Base-by-base conservation (phyloP, 2,797 vertebrate genomes). In the Xenops minutus region DNA sequence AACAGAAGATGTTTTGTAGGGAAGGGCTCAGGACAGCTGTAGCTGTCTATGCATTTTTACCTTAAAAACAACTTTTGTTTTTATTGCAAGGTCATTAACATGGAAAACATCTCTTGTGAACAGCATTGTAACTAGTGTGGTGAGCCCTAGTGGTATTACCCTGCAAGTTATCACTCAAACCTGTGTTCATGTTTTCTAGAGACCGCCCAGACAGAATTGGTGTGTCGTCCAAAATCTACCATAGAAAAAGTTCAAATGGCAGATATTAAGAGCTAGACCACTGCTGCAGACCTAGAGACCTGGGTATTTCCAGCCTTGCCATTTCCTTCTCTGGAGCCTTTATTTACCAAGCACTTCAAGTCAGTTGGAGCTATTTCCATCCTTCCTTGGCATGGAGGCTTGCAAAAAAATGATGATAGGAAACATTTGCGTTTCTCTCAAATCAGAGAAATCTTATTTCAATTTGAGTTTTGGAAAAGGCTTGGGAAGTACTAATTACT, bases 391-490 rank as follows among this genome's bases (percentile, higher is more conserved):
- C 89, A 86, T 1, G 63, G 36, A 52, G 29, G 18, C 14, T 80
- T 91, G 36, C 18, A 88, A 91, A 74, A 14, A 83, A 85, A 94
- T 46, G 7, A 71, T 0, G 1, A 43, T 20, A 66, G 73, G 37
- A 93, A 88, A 58, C 41, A 37, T 32, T 85, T 1, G 0, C 36
- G 37, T 76, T 90, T 92, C 80, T 93, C 88, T 86, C 59, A 88
- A 66, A 86, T 84, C 76, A 73, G 55, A 79, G 66, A 84, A 94
- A 76, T 3, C 27, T 89, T 91, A 84, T 63, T 93, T 93, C 66
- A 88, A 69, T 89, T 59, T 59, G 39, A 86, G 54, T 86, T 90
- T 86, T 92, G 66, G 79, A 92, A 84, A 86, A 92, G 62, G 48
- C 18, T 79, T 86, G 37, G 58, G 23, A 90, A 89, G 56, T 63